Evolutionary conservation across 2,797 vertebrate genomes (phyloP).

Genomic region (Muscicapa comitata): DNA sequence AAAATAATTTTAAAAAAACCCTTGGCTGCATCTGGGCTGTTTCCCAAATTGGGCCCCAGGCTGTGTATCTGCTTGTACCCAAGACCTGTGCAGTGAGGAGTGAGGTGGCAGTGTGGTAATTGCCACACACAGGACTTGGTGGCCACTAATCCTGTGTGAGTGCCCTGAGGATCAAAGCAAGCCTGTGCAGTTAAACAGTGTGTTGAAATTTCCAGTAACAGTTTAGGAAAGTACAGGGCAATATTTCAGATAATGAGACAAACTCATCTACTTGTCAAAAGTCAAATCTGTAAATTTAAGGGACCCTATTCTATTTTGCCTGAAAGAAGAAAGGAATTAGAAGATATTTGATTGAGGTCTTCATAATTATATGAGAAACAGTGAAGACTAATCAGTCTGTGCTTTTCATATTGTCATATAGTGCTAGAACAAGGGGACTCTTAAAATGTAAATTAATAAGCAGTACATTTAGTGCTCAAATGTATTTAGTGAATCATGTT

Average conservation of each 20-base stretch:
- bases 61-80: neutral
- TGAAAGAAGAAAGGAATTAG: neutral
- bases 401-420: conserved; percentile 52
- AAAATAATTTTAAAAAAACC: neutral
- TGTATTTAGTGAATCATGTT: conserved; percentile 40
- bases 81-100: neutral
- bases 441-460: conserved; percentile 71
- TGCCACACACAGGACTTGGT: neutral
- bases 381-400: conserved; percentile 50
- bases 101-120: neutral
- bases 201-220: neutral
- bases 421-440: conserved; percentile 53
- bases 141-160: neutral
- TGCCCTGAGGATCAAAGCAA: neutral
- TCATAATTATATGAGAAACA: conserved; percentile 45
- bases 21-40: neutral
- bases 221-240: neutral
- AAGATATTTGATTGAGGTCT: conserved; percentile 26
- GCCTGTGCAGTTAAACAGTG: neutral
- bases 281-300: conserved; percentile 33
- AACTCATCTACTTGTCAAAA: conserved; percentile 5
- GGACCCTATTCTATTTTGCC: neutral
- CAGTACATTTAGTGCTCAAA: conserved; percentile 1
- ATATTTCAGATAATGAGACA: conserved; percentile 20
- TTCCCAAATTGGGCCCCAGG: neutral